Evolutionary conservation across 1,140 invertebrate genomes (phyloP).

Genomic region (Calosoma granatense): DNA sequence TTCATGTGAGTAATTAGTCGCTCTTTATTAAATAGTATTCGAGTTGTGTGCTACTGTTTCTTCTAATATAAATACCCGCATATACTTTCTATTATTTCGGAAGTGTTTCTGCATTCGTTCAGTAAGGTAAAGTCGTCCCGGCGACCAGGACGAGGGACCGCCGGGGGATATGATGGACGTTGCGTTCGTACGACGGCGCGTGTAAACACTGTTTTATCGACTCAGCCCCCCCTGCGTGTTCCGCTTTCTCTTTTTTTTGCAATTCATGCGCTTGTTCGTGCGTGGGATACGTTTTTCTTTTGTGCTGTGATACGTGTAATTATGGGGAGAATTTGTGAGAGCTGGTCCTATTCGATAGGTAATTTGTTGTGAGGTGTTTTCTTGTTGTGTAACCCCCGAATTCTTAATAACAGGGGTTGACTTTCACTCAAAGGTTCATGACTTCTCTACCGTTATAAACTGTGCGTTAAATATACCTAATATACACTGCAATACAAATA

Average conservation of each 20-base stretch:
- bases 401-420: background rate
- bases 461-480: too few species aligned
- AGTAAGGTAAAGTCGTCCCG: too few species aligned
- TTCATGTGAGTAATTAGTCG: too few species aligned
- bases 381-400: background rate
- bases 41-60: too few species aligned
- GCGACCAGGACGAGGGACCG: too few species aligned
- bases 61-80: too few species aligned
- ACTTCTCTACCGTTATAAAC: too few species aligned
- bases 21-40: too few species aligned
- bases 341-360: background rate
- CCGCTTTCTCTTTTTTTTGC: background rate
- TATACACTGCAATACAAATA: background rate
- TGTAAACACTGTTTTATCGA: background rate
- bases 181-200: background rate
- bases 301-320: conserved; percentile 6
- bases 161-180: too few species aligned
- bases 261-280: background rate
- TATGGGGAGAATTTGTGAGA: background rate
- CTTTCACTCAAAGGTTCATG: background rate
- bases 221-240: background rate
- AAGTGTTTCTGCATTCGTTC: too few species aligned
- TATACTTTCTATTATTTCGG: too few species aligned
- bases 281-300: conserved; percentile 5
- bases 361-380: background rate